A percentile compares a stretch with the other conserved stretches of the same genome.
These are phyloP conservation scores for Bilobella aurantiaca DNA, from an alignment of 1,140 invertebrate genomes.

Conservation along the genomic window DNA sequence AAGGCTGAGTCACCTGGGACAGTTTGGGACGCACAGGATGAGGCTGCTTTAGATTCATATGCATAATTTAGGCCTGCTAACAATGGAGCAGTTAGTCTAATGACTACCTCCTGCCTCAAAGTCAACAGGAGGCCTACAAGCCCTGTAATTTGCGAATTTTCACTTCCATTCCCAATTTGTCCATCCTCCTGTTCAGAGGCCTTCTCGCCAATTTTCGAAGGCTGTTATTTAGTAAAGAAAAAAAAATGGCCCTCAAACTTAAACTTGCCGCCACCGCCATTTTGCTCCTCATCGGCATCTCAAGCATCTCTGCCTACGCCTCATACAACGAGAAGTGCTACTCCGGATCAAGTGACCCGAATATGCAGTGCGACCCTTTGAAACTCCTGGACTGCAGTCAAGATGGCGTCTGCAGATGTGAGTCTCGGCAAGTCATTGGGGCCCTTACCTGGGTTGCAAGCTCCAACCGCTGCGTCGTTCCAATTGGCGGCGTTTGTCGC, in stretches of 20 bases:
- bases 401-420: neutral
- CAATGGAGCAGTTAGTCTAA: neutral
- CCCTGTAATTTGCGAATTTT: neutral
- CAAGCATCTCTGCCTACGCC: neutral
- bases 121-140: neutral
- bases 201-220: neutral
- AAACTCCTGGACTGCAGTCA: neutral
- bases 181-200: neutral
- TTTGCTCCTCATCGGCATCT: neutral
- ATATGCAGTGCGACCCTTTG: neutral
- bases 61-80: neutral
- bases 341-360: neutral
- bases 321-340: neutral
- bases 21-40: too few species aligned
- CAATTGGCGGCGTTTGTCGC: neutral
- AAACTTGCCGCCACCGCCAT: too few species aligned
- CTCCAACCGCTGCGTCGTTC: neutral
- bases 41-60: neutral
- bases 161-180: neutral
- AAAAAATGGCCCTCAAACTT: neutral
- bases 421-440: neutral
- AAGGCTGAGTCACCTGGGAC: neutral
- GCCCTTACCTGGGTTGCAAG: neutral
- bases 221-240: neutral
- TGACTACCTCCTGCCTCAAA: neutral